Evolutionary conservation across 2,113 vertebrate genomes (phyloP).

Genomic region (Phrynosoma blainvillii): DNA sequence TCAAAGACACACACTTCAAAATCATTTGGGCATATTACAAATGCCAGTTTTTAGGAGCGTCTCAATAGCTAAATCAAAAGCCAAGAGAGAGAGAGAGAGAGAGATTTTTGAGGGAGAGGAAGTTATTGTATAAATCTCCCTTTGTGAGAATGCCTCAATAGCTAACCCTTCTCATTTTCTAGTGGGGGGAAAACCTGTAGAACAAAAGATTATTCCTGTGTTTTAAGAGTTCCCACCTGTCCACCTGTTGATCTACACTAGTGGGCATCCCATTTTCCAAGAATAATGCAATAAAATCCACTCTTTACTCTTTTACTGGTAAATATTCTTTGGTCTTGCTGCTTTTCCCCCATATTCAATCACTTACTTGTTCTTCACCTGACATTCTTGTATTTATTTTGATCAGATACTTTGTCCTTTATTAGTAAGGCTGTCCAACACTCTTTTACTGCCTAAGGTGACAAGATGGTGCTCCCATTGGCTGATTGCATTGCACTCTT

Average conservation of each 20-base stretch:
- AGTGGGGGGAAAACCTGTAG: no score
- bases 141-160: no score
- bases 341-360: background rate
- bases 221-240: background rate
- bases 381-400: background rate
- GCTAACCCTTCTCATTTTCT: no score
- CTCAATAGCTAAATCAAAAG: background rate
- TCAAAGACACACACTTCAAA: background rate
- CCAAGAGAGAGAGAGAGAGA: no score
- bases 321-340: background rate
- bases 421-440: no score
- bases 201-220: background rate
- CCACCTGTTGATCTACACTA: background rate
- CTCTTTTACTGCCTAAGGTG: no score
- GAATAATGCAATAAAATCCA: background rate
- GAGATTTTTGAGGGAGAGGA: background rate
- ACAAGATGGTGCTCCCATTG: no score
- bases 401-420: no score
- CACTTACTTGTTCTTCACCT: background rate
- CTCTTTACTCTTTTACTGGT: background rate
- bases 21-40: background rate
- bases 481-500: no score
- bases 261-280: background rate
- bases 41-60: background rate
- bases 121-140: background rate